Percentiles rank a stretch among this genome's conserved stretches.
These are phyloP conservation scores for Alloplasta piceator DNA, from an alignment of 2,888 invertebrate species.

Conservation along the genomic window DNA sequence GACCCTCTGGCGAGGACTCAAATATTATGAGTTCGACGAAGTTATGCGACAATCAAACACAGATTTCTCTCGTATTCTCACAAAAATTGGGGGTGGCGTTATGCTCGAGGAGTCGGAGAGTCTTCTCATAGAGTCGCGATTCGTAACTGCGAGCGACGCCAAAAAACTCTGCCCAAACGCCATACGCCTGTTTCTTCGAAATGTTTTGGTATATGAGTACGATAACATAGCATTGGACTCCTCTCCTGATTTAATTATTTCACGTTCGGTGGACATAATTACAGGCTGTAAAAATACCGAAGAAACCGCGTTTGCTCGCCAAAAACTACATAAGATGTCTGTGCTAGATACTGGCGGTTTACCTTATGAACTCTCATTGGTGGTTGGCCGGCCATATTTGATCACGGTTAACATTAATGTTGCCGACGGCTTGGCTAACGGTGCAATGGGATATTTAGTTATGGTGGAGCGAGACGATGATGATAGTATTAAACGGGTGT, in stretches of 20 bases:
- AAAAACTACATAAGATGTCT: conserved; percentile 66
- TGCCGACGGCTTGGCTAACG: conserved; percentile 74
- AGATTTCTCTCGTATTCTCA: conserved; percentile 1
- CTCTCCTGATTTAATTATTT: conserved; percentile 58
- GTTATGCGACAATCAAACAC: conserved; percentile 77
- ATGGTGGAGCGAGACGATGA: conserved; percentile 64
- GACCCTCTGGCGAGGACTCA: conserved; percentile 74
- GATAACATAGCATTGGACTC: conserved; percentile 64
- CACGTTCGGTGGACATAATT: conserved; percentile 66
- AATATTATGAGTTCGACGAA: conserved; percentile 74
- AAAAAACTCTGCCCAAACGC: conserved; percentile 68
- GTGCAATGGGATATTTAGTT: conserved; percentile 71
- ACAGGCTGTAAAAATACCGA: conserved; percentile 50
- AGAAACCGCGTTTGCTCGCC: conserved; percentile 51
- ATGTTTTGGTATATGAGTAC: conserved; percentile 72
- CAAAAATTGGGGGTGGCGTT: conserved; percentile 68
- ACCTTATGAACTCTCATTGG: conserved; percentile 68
- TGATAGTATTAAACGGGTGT: no score
- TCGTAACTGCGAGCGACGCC: conserved; percentile 68
- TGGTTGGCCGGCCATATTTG: conserved; percentile 60
- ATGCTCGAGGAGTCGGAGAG: conserved; percentile 67
- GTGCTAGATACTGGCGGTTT: conserved; percentile 72
- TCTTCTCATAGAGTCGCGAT: conserved; percentile 71
- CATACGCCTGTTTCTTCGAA: conserved; percentile 70
- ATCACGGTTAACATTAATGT: conserved; percentile 75